phyloP scores from a whole-genome alignment of 2,888 invertebrate species.

The Chrysolina americana region DNA sequence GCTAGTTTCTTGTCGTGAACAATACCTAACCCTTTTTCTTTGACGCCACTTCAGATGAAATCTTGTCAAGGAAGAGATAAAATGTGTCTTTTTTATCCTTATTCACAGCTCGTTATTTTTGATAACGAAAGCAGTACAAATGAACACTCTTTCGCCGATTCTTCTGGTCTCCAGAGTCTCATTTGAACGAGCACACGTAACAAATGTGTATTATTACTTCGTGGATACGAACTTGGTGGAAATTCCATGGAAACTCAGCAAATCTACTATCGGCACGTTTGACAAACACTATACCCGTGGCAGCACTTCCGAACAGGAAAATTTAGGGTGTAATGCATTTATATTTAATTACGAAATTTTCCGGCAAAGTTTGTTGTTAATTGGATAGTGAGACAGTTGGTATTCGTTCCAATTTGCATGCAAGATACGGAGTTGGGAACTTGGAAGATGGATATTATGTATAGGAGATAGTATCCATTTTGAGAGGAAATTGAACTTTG shows the following conservation, averaged over 20 bases:
- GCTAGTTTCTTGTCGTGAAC: no score
- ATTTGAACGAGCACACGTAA: slow-evolving; percentile 55
- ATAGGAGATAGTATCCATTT: neutral
- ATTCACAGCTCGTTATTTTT: neutral
- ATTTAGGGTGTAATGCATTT: slow-evolving; percentile 38
- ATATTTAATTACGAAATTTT: slow-evolving; percentile 42
- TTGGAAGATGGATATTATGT: slow-evolving; percentile 4
- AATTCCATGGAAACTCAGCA: slow-evolving; percentile 24
- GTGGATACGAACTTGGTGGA: slow-evolving; percentile 36
- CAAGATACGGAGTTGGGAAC: slow-evolving; percentile 24
- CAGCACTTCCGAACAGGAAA: slow-evolving; percentile 45
- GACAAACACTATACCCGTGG: slow-evolving; percentile 58
- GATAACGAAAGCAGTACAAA: slow-evolving; percentile 41
- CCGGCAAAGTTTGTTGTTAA: slow-evolving; percentile 30
- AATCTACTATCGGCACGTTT: slow-evolving; percentile 58
- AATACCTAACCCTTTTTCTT: neutral
- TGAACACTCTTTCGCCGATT: slow-evolving; percentile 49
- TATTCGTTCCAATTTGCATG: slow-evolving; percentile 36
- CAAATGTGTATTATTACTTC: slow-evolving; percentile 50
- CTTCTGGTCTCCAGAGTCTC: slow-evolving; percentile 52
- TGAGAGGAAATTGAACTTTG: neutral
- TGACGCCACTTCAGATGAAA: neutral
- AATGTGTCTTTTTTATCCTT: neutral
- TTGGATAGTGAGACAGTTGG: slow-evolving; percentile 30
- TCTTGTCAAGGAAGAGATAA: neutral